phyloP scores from a whole-genome alignment of 1,140 invertebrate genomes.

The Vollenhovia emeryi region DNA sequence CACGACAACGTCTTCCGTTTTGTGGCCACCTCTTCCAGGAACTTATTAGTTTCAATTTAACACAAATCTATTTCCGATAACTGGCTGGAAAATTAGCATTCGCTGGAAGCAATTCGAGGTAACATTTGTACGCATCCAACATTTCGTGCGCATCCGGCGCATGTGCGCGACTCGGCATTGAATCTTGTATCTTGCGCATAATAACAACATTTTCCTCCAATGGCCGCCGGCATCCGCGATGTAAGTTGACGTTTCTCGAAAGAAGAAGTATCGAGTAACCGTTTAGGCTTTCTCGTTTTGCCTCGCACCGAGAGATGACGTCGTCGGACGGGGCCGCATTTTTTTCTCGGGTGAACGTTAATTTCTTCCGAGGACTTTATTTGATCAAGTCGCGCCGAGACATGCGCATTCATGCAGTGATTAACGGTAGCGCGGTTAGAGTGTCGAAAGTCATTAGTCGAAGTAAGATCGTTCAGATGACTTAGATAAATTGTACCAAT shows the following conservation, averaged over 20 bases:
- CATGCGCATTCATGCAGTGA: constrained; percentile 67
- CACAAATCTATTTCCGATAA: constrained; percentile 28
- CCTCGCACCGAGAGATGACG: constrained; percentile 1
- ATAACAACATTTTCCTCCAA: constrained; percentile 32
- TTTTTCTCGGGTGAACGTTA: constrained; percentile 25
- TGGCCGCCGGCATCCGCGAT: constrained; percentile 9
- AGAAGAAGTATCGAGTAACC: constrained; percentile 24
- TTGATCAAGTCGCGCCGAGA: constrained; percentile 40
- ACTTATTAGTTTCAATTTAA: neutral
- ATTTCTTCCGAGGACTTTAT: constrained; percentile 27
- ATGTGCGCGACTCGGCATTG: neutral
- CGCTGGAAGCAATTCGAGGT: neutral
- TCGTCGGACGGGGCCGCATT: neutral
- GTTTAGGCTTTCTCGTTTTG: neutral
- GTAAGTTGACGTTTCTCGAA: neutral
- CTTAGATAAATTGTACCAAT: constrained; percentile 64
- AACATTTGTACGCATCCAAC: constrained; percentile 23
- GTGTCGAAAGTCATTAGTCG: constrained; percentile 79
- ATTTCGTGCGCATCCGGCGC: constrained; percentile 11
- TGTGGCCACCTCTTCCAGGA: constrained; percentile 4
- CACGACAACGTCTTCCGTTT: constrained; percentile 30
- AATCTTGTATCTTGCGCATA: neutral
- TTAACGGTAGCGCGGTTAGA: constrained; percentile 79
- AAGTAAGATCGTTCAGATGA: constrained; percentile 60
- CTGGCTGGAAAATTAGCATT: constrained; percentile 19